A percentile compares a stretch with the other conserved stretches of the same genome.
Conservation (phyloP, 1,140 invertebrate species). For the Caenorhabditis brenneri region DNA sequence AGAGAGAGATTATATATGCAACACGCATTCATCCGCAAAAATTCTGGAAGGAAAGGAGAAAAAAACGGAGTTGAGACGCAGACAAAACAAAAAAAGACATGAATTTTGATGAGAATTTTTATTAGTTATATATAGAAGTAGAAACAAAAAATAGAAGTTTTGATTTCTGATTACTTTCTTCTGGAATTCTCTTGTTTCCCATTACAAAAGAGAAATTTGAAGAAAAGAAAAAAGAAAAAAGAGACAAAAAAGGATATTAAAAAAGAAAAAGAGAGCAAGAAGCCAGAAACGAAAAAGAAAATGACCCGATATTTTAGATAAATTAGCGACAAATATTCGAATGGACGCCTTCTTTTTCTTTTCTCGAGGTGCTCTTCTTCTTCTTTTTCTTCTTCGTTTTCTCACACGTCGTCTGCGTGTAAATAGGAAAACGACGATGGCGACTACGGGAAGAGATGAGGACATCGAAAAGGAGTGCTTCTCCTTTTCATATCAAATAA, state of each 20-base stretch:
- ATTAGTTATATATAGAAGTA: too few species aligned
- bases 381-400: not conserved
- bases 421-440: not conserved
- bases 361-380: not conserved
- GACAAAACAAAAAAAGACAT: conserved; percentile 20
- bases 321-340: conserved; percentile 26
- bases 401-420: conserved; percentile 6
- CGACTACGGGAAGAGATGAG: not conserved
- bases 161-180: not conserved
- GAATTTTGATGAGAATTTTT: not conserved
- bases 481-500: not conserved
- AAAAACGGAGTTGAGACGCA: not conserved
- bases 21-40: conserved; percentile 44
- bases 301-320: conserved; percentile 28
- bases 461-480: not conserved
- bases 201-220: not conserved
- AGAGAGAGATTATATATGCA: conserved; percentile 37
- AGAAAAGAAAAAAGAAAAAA: not conserved
- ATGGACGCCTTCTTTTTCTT: not conserved
- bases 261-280: not conserved
- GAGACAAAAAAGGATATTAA: not conserved
- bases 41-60: not conserved
- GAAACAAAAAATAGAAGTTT: not conserved
- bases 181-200: not conserved
- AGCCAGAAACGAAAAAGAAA: not conserved